Evolutionary conservation across 2,113 vertebrate species (phyloP).

Genomic region (Periophthalmodon schlosseri): DNA sequence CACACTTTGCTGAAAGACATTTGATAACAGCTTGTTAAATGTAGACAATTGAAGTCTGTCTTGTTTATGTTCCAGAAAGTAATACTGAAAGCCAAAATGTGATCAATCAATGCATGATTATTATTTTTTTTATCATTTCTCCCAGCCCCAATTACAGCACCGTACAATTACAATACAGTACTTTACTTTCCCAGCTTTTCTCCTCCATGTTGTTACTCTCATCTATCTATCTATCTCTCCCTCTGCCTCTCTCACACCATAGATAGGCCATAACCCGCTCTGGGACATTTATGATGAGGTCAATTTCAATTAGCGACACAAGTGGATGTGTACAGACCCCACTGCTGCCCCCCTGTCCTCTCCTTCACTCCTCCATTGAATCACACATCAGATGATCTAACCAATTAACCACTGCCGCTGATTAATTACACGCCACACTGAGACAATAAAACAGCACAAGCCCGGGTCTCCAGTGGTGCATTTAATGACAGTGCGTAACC

Average conservation of each 20-base stretch:
- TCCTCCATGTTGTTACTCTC: constrained; percentile 4
- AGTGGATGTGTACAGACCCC: constrained; percentile 31
- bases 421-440: constrained; percentile 56
- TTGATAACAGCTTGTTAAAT: too few species aligned
- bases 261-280: constrained; percentile 19
- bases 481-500: constrained; percentile 58
- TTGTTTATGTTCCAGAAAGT: too few species aligned
- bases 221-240: constrained; percentile 2
- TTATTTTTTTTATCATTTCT: too few species aligned
- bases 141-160: too few species aligned
- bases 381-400: constrained; percentile 65
- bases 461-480: constrained; percentile 36
- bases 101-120: too few species aligned
- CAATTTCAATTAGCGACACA: constrained; percentile 29
- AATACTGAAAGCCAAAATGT: too few species aligned
- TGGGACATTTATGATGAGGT: constrained; percentile 37
- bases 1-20: too few species aligned
- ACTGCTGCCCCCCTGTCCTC: constrained; percentile 28
- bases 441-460: constrained; percentile 57
- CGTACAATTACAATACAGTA: too few species aligned
- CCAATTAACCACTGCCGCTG: constrained; percentile 60
- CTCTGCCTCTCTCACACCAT: neutral
- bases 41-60: too few species aligned
- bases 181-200: neutral
- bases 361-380: constrained; percentile 46